These are phyloP conservation scores for Darevskia nairensis DNA, from an alignment of 2,797 vertebrate genomes.

Conservation along the genomic window DNA sequence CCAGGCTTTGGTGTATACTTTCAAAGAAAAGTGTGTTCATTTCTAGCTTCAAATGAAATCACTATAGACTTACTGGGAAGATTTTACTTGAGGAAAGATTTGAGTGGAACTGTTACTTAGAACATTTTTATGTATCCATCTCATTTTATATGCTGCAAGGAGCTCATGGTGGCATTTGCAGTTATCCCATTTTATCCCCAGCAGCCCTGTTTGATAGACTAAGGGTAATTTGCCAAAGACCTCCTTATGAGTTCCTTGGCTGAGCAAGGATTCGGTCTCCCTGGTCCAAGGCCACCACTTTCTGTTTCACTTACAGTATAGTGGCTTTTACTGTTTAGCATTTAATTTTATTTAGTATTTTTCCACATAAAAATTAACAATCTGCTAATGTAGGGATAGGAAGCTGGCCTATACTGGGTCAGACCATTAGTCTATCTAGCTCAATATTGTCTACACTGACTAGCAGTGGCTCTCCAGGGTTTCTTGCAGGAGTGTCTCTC, in stretches of 20 bases:
- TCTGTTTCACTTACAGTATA: neutral
- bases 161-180: neutral
- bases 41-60: neutral
- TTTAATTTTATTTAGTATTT: neutral
- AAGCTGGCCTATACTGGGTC: no score
- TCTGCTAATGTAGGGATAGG: neutral
- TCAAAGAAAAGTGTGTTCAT: slow-evolving; percentile 6
- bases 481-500: no score
- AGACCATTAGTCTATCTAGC: no score
- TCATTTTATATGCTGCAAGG: neutral
- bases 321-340: neutral
- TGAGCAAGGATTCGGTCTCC: neutral
- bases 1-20: neutral
- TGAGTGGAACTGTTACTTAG: neutral
- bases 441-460: no score
- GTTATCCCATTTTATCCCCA: neutral
- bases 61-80: neutral
- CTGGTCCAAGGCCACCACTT: neutral
- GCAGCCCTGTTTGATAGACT: neutral
- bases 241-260: neutral
- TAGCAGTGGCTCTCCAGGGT: no score
- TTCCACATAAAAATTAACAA: neutral
- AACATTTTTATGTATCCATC: neutral
- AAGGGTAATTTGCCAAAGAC: neutral
- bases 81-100: neutral